These are phyloP conservation scores for Nephrotoma flavescens DNA, from an alignment of 2,888 invertebrate species.

Conservation along the genomic window DNA sequence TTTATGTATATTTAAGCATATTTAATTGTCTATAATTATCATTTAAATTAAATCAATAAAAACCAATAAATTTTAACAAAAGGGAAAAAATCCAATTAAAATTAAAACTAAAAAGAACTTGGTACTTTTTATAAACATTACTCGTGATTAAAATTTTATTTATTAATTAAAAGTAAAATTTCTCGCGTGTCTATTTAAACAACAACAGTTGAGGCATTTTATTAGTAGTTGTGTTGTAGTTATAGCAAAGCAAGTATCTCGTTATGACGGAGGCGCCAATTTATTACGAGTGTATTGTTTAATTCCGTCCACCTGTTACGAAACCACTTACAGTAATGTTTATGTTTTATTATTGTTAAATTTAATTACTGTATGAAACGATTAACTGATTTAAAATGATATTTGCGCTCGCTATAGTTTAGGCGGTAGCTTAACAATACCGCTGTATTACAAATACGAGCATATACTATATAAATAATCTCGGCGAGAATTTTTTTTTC, in stretches of 20 bases:
- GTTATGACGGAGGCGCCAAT: neutral
- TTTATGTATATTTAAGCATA: neutral
- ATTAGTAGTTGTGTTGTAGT: neutral
- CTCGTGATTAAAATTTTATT: neutral
- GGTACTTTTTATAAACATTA: neutral
- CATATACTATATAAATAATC: neutral
- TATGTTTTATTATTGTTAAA: neutral
- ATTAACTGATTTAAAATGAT: neutral
- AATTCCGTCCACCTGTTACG: neutral
- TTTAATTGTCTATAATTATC: neutral
- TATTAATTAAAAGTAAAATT: neutral
- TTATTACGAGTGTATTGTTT: neutral
- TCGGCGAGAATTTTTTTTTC: neutral
- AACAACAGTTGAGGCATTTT: neutral
- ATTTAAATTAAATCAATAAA: neutral
- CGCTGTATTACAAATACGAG: neutral
- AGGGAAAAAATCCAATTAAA: neutral
- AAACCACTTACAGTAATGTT: neutral
- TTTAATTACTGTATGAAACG: neutral
- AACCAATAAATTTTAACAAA: neutral
- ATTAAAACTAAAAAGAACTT: neutral
- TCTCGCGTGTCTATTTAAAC: neutral
- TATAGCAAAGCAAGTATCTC: neutral
- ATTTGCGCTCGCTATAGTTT: neutral
- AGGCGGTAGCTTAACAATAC: neutral